Evolutionary conservation across 1,140 invertebrate genomes (phyloP).

Genomic region (Drosophila ficusphila): DNA sequence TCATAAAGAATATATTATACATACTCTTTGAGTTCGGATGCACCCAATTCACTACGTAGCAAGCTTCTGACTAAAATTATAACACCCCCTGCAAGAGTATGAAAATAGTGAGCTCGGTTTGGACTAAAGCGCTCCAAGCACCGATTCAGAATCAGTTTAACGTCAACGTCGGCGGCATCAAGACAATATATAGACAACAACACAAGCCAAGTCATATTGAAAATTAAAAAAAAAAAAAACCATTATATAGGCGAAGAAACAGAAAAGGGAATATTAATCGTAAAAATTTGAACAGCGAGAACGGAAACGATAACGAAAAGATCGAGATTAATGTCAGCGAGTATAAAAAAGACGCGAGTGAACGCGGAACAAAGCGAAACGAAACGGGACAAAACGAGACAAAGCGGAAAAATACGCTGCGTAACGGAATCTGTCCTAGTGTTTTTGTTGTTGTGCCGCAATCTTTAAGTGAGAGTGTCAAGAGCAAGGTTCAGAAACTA

Average conservation of each 20-base stretch:
- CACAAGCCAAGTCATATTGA: constrained; percentile 33
- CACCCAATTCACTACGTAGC: too few relatives aligned
- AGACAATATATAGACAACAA: constrained; percentile 72
- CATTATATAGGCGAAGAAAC: not conserved
- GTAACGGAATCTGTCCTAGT: constrained; percentile 22
- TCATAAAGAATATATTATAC: too few relatives aligned
- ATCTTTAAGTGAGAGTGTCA: constrained; percentile 31
- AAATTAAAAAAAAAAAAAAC: constrained; percentile 35
- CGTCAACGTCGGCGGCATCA: constrained; percentile 80
- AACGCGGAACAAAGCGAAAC: constrained; percentile 4
- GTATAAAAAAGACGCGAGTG: constrained; percentile 23
- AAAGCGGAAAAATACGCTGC: constrained; percentile 7
- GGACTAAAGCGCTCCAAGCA: constrained; percentile 76
- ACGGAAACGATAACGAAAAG: constrained; percentile 30
- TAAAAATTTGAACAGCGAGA: constrained; percentile 5
- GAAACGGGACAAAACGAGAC: constrained; percentile 16
- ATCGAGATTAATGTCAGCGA: constrained; percentile 36
- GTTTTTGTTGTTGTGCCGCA: constrained; percentile 26
- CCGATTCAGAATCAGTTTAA: constrained; percentile 80
- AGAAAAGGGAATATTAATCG: constrained; percentile 3
- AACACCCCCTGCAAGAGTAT: not conserved
- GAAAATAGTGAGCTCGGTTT: constrained; percentile 58
- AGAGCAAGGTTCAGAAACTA: constrained; percentile 13
- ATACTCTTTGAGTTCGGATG: too few relatives aligned
- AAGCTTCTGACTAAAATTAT: too few relatives aligned